Evolutionary conservation across 2,797 vertebrate species (phyloP).

Genomic region (Triplophysa bombifrons): DNA sequence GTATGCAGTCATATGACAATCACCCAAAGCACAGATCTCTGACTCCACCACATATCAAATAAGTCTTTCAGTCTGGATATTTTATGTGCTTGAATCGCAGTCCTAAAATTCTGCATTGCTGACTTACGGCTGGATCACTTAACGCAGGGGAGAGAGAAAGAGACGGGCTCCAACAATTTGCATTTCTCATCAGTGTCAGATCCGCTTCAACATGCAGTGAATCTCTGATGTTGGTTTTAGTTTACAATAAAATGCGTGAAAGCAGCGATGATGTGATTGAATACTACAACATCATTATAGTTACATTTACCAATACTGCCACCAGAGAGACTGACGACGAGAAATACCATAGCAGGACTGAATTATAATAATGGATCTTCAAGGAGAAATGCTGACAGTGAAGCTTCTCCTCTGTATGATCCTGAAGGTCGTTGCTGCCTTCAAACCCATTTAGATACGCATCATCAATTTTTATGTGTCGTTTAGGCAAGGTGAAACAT

Average conservation of each 20-base stretch:
- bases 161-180: conserved; percentile 31
- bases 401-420: conserved; percentile 28
- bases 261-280: conserved; percentile 35
- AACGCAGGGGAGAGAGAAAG: conserved; percentile 19
- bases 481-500: not conserved
- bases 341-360: conserved; percentile 31
- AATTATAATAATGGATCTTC: conserved; percentile 47
- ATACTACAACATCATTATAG: conserved; percentile 40
- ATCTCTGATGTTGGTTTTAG: conserved; percentile 36
- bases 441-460: conserved; percentile 24
- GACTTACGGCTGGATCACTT: conserved; percentile 24
- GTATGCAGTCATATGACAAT: not conserved
- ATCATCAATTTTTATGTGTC: conserved; percentile 36
- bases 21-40: not conserved
- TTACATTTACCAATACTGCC: conserved; percentile 34
- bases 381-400: conserved; percentile 38
- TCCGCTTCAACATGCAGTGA: conserved; percentile 27
- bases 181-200: conserved; percentile 46
- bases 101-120: conserved; percentile 29
- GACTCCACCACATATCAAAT: conserved; percentile 19
- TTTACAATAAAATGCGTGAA: conserved; percentile 32
- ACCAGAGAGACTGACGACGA: conserved; percentile 20
- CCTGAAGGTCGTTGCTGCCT: conserved; percentile 39
- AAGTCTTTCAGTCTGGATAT: conserved; percentile 8
- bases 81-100: not conserved